Evolutionary conservation across 2,888 invertebrate genomes (phyloP).

Genomic region (Chorisops tibialis): DNA sequence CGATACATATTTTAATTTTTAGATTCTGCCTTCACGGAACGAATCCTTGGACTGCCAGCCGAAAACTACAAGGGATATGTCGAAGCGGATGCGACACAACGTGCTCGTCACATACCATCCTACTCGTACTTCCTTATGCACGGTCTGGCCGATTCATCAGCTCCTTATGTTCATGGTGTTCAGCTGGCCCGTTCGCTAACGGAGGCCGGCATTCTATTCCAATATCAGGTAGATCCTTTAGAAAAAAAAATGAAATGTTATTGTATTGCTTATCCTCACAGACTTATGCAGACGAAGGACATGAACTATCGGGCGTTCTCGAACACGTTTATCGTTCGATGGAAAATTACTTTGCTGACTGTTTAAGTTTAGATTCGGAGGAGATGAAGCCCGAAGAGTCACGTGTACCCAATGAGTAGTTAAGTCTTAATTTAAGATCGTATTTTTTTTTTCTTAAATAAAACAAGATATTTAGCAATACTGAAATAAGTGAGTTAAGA

Average conservation of each 20-base stretch:
- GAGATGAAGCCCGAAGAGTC: constrained; percentile 61
- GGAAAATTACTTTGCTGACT: constrained; percentile 89
- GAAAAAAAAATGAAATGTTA: neutral
- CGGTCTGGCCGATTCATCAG: constrained; percentile 87
- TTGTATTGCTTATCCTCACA: constrained; percentile 48
- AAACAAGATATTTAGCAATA: neutral
- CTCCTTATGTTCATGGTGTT: constrained; percentile 91
- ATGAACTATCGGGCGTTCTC: constrained; percentile 77
- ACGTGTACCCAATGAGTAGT: constrained; percentile 47
- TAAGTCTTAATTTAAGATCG: neutral
- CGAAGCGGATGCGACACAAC: constrained; percentile 85
- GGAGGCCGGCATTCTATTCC: constrained; percentile 82
- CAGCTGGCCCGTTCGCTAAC: constrained; percentile 84
- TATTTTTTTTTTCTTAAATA: neutral
- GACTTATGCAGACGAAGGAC: constrained; percentile 92
- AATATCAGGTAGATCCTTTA: constrained; percentile 72
- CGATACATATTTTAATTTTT: constrained; percentile 29
- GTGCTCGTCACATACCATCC: constrained; percentile 82
- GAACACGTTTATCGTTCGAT: constrained; percentile 90
- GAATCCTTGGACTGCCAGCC: constrained; percentile 81
- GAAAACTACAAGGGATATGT: constrained; percentile 89
- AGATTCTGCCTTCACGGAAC: constrained; percentile 96
- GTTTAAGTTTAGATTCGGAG: constrained; percentile 81
- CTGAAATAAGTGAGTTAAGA: neutral
- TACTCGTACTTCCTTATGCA: constrained; percentile 87